Base-by-base conservation (phyloP, 2,113 vertebrate genomes). In the Sinocyclocheilus rhinocerous region DNA sequence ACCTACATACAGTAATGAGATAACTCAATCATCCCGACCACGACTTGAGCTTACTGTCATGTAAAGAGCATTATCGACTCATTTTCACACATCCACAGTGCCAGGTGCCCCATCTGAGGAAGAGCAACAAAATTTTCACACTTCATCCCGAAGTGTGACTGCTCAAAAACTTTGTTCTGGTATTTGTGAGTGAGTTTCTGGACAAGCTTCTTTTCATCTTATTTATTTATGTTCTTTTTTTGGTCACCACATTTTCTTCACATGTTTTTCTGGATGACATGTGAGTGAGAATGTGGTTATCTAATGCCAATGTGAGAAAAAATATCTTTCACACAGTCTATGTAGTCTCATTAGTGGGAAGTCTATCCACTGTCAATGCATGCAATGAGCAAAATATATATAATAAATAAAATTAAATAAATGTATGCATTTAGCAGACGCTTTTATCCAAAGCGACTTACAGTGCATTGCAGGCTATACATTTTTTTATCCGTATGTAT, bases 1-100 rank as follows among this genome's bases (percentile, higher is more conserved):
- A 85, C 88, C 88, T 89, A 87, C 83, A 48, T 82, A 7, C 84
- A 22, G 77, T 55, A 86, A 84, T 81, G 61, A 89, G 82, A 87
- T 20, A 89, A 84, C 59, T 76, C 26, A 13, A 45, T 84, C 20
- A 12, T 73, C 55, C 57, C 26, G 36, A 77, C 81, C 75, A 88
- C 36, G 36, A 50, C 15, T 81, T 52, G 81, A 84, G 76, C 85
- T 89, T 82, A 76, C 65, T 50, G 1, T 79, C 80, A 69, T 59
- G 61, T 86, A 81, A 84, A 72, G 67, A 29, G 22, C 50, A 70
- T 75, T 39, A 72, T 67, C 26, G 11, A 81, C 73, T 82, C 26
- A 52, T 48, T 81, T 87, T 89, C 85, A 87, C 88, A 89, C 70
- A 67, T 82, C 63, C 79, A 1, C 52, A 33, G 45, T 85, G 80